Evolutionary conservation across 2,113 vertebrate genomes (phyloP).

Genomic region (Protomyctophum bolini): DNA sequence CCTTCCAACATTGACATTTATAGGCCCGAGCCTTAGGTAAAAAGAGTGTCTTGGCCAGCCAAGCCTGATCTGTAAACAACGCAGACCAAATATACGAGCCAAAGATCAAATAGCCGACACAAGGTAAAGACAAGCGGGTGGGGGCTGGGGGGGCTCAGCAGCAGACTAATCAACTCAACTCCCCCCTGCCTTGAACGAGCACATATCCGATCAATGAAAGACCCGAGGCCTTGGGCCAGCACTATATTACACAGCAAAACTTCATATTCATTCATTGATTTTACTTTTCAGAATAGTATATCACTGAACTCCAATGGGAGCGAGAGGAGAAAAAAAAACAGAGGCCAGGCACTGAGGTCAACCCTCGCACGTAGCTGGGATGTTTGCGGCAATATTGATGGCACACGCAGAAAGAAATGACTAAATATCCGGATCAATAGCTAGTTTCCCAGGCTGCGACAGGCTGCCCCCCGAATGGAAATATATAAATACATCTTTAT

Average conservation of each 20-base stretch:
- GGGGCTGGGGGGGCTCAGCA: constrained; percentile 59
- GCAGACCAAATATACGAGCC: constrained; percentile 57
- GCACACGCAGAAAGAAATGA: constrained; percentile 93
- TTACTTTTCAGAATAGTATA: constrained; percentile 95
- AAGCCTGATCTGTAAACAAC: constrained; percentile 57
- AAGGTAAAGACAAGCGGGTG: constrained; percentile 65
- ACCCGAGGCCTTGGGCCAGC: constrained; percentile 81
- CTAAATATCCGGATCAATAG: constrained; percentile 99
- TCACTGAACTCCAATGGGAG: constrained; percentile 97
- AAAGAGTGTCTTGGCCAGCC: constrained; percentile 21
- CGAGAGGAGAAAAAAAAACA: constrained; percentile 76
- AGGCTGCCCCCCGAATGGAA: constrained; percentile 89
- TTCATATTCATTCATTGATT: constrained; percentile 99
- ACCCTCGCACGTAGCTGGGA: constrained; percentile 86
- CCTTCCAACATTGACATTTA: not conserved
- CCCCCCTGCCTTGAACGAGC: constrained; percentile 47
- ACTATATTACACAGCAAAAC: constrained; percentile 93
- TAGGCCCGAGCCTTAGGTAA: constrained; percentile 23
- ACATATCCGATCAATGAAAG: constrained; percentile 80
- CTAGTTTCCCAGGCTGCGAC: constrained; percentile 91
- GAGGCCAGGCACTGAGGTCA: constrained; percentile 94
- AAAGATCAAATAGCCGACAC: constrained; percentile 68
- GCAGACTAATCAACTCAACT: constrained; percentile 76
- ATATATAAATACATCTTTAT: constrained; percentile 93
- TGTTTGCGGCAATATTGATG: constrained; percentile 95